phyloP scores from a whole-genome alignment of 2,113 vertebrate species.

The Symphodus melops region DNA sequence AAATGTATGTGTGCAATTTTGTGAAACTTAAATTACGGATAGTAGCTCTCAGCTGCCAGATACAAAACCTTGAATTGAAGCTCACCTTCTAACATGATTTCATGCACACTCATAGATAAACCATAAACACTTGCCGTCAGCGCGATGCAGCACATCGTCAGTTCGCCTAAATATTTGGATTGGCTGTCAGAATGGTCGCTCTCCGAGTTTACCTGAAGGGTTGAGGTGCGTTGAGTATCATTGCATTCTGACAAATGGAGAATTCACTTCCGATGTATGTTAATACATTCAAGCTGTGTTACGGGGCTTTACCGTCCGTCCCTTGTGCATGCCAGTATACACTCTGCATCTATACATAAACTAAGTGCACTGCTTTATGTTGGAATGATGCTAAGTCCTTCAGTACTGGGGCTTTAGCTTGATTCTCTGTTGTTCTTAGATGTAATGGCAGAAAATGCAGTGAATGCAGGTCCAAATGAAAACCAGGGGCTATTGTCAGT shows the following conservation, averaged over 20 bases:
- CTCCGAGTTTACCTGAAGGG: conserved; percentile 54
- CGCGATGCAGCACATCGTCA: conserved; percentile 20
- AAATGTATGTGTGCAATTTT: too few relatives aligned
- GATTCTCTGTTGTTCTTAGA: conserved; percentile 66
- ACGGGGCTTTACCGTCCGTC: conserved; percentile 12
- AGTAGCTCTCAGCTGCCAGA: too few relatives aligned
- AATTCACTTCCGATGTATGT: conserved; percentile 44
- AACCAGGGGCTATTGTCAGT: conserved; percentile 73
- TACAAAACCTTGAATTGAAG: too few relatives aligned
- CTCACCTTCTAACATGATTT: too few relatives aligned
- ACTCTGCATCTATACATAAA: conserved; percentile 22
- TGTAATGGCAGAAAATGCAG: conserved; percentile 71
- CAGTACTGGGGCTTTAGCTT: conserved; percentile 45
- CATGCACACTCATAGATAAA: conserved; percentile 2
- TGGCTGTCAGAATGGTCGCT: conserved; percentile 42
- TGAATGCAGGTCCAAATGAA: conserved; percentile 72
- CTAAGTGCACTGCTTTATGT: conserved; percentile 30
- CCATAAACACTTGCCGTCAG: conserved; percentile 14
- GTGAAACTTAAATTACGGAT: too few relatives aligned
- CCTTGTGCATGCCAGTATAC: conserved; percentile 28
- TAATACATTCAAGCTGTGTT: conserved; percentile 73
- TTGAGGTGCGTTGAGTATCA: conserved; percentile 42
- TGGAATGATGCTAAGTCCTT: conserved; percentile 48
- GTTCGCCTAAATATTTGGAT: conserved; percentile 68
- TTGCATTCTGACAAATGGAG: conserved; percentile 47